phyloP scores from a whole-genome alignment of 2,797 vertebrate genomes.

The Calcarius lapponicus region DNA sequence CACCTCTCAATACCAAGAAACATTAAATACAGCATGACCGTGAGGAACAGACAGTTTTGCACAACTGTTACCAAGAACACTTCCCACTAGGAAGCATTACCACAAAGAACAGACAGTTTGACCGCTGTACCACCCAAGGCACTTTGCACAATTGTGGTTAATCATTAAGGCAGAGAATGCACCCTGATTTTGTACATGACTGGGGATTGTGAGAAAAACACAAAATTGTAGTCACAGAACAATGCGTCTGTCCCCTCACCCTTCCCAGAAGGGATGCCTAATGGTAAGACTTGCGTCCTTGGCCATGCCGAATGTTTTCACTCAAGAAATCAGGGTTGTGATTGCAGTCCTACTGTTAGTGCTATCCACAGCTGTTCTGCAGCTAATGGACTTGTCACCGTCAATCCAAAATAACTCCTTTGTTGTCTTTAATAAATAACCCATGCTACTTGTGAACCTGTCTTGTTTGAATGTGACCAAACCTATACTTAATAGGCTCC shows the following conservation, averaged over 20 bases:
- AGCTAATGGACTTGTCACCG: not conserved
- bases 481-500: not conserved
- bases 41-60: not conserved
- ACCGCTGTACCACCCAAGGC: not conserved
- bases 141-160: not conserved
- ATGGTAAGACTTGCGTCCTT: accelerated
- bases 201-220: not conserved
- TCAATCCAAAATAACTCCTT: not conserved
- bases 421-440: not conserved
- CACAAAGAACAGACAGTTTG: not conserved
- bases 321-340: not conserved
- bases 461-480: not conserved
- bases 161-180: not conserved
- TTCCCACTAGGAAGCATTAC: not conserved
- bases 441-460: not conserved
- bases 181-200: not conserved
- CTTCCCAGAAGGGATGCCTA: not conserved
- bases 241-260: not conserved
- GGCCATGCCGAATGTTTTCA: not conserved
- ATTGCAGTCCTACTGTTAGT: not conserved
- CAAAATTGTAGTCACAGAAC: not conserved
- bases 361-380: not conserved
- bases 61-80: not conserved
- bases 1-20: not conserved
- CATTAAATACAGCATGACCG: too few species aligned